Evolutionary conservation across 2,797 vertebrate genomes (phyloP), one percentile per base, ranked within the genome.

Genomic region (Xenops minutus): DNA sequence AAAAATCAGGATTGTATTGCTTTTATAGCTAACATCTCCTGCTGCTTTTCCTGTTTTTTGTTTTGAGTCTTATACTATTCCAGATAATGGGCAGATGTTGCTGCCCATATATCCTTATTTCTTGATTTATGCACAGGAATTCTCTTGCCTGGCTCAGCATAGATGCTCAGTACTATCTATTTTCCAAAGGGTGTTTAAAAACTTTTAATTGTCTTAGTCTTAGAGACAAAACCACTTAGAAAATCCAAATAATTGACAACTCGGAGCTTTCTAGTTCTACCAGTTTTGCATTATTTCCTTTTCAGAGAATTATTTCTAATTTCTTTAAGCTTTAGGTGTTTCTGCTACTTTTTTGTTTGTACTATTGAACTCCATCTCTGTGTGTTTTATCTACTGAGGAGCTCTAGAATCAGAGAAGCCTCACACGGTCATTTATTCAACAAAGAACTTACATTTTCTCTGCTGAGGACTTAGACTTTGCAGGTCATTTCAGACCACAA

Each of bases 1-100:
- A 94, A 94, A 95, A 94, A 63, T 52, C 63, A 74, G 84, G 56
- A 64, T 96, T 89, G 54, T 88, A 89, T 94, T 12, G 75, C 72
- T 94, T 97, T 97, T 96, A 96, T 93, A 88, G 91, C 72, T 64
- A 92, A 64, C 87, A 76, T 68, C 82, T 92, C 93, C 96, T 92
- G 86, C 92, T 93, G 95, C 41, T 95, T 92, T 86, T 86, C 75
- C 80, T 81, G 61, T 0, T 56, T 88, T 80, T 83, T 83, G 37
- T 49, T 92, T 95, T 64, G 39, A 88, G 63, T 58, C 52, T 79
- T 78, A 77, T 52, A 43, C 39, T 82, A 48, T 75, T 92, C 39
- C 58, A 85, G 74, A 89, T 94, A 95, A 93, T 71, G 72, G 91
- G 68, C 95, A 96, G 94, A 97, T 96, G 95, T 96, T 96, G 61